Evolutionary conservation across 2,888 invertebrate species (phyloP).

Genomic region (Odontocolon sp.): DNA sequence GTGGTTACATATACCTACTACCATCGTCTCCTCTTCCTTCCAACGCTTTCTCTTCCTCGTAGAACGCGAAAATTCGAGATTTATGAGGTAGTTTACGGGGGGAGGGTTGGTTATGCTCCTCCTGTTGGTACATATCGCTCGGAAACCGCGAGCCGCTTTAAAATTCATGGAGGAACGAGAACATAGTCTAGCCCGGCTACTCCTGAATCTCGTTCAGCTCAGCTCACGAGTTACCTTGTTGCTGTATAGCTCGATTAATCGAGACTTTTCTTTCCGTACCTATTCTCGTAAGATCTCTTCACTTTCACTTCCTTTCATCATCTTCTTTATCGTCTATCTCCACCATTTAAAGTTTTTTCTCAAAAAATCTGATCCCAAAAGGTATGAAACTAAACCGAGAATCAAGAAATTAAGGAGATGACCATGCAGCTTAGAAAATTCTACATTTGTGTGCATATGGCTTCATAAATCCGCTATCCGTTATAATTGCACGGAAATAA

Average conservation of each 20-base stretch:
- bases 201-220: conserved; percentile 47
- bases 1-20: conserved; percentile 35
- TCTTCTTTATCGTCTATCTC: not conserved
- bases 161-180: conserved; percentile 61
- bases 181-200: conserved; percentile 52
- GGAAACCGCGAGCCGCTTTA: conserved; percentile 52
- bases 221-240: conserved; percentile 44
- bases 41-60: conserved; percentile 27
- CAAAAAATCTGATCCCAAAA: not conserved
- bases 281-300: conserved; percentile 3
- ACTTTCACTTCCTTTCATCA: not conserved
- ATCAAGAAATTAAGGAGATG: too few species aligned
- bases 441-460: not conserved
- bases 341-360: not conserved
- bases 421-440: not conserved
- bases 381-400: not conserved
- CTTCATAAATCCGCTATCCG: too few species aligned
- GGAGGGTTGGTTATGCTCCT: conserved; percentile 32
- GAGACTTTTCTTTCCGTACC: conserved; percentile 10
- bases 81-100: conserved; percentile 53
- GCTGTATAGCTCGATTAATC: conserved; percentile 24
- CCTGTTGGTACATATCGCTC: conserved; percentile 38
- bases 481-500: too few species aligned
- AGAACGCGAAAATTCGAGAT: conserved; percentile 57
- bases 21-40: conserved; percentile 45